Evolutionary conservation across 2,888 invertebrate species (phyloP).

Genomic region (Caenorhabditis macrosperma): DNA sequence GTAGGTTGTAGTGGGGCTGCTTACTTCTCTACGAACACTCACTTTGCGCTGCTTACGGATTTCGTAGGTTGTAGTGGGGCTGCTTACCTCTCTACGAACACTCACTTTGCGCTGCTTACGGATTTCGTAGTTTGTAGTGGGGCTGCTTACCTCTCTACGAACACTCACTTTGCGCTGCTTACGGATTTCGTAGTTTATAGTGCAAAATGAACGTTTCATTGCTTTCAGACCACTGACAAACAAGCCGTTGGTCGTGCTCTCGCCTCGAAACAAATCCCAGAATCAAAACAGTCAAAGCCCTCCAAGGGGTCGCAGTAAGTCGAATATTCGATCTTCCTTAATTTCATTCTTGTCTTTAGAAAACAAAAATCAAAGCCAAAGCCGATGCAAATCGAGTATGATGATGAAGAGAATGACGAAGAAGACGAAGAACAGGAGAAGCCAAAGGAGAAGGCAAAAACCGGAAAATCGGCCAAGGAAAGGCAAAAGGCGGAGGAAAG

Average conservation of each 20-base stretch:
- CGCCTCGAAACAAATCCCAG: conserved; percentile 68
- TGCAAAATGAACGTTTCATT: neutral
- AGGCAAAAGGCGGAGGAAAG: conserved; percentile 36
- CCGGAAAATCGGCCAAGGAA: conserved; percentile 35
- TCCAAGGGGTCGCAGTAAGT: conserved; percentile 20
- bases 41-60: too few species aligned
- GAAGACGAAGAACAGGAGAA: conserved; percentile 54
- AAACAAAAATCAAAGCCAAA: conserved; percentile 49
- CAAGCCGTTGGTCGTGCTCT: conserved; percentile 72
- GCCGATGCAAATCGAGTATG: conserved; percentile 60
- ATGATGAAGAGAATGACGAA: conserved; percentile 65
- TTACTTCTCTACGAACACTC: too few species aligned
- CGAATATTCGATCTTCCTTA: neutral
- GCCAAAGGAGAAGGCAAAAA: conserved; percentile 35
- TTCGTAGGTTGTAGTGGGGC: too few species aligned
- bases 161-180: too few species aligned
- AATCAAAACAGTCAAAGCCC: conserved; percentile 35
- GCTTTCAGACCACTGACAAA: conserved; percentile 71
- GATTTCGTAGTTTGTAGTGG: neutral
- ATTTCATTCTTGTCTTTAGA: conserved; percentile 21
- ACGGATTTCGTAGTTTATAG: too few species aligned
- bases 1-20: neutral
- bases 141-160: too few species aligned
- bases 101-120: neutral
- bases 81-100: too few species aligned